phyloP scores from a whole-genome alignment of 2,888 invertebrate species.

The Sesamia inferens region DNA sequence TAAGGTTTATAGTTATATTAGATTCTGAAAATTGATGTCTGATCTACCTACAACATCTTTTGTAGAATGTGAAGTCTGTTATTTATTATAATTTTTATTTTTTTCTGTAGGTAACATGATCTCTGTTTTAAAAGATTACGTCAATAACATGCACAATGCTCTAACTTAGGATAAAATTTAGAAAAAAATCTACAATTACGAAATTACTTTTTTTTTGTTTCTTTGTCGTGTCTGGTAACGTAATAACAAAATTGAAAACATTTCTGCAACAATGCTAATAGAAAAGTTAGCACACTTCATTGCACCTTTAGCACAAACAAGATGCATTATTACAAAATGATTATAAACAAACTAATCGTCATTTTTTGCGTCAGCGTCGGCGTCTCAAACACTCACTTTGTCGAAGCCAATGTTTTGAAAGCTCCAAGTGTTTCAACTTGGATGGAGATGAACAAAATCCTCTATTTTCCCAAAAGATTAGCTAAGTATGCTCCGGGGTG shows the following conservation, averaged over 20 bases:
- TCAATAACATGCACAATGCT: constrained; percentile 20
- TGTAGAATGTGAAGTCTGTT: neutral
- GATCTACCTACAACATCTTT: constrained; percentile 11
- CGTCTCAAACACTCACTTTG: constrained; percentile 44
- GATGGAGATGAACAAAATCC: constrained; percentile 52
- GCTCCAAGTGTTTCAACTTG: constrained; percentile 60
- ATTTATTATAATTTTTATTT: constrained; percentile 24
- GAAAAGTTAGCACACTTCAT: constrained; percentile 52
- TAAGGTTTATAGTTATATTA: no score
- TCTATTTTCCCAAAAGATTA: constrained; percentile 59
- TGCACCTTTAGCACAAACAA: constrained; percentile 56
- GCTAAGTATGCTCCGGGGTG: constrained; percentile 68
- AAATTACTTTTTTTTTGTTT: constrained; percentile 11
- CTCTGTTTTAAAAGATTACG: neutral
- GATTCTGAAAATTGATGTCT: no score
- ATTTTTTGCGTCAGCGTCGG: constrained; percentile 53
- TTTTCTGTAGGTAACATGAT: constrained; percentile 27
- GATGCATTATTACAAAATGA: constrained; percentile 46
- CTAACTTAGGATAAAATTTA: constrained; percentile 1
- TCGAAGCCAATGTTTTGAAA: constrained; percentile 57
- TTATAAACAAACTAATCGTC: constrained; percentile 59
- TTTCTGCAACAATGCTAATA: constrained; percentile 43
- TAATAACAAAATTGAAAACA: constrained; percentile 49
- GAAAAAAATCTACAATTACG: constrained; percentile 18
- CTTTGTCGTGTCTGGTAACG: constrained; percentile 31